These are phyloP conservation scores for Acridotheres tristis DNA, from an alignment of 2,797 vertebrate genomes.

Conservation along the genomic window DNA sequence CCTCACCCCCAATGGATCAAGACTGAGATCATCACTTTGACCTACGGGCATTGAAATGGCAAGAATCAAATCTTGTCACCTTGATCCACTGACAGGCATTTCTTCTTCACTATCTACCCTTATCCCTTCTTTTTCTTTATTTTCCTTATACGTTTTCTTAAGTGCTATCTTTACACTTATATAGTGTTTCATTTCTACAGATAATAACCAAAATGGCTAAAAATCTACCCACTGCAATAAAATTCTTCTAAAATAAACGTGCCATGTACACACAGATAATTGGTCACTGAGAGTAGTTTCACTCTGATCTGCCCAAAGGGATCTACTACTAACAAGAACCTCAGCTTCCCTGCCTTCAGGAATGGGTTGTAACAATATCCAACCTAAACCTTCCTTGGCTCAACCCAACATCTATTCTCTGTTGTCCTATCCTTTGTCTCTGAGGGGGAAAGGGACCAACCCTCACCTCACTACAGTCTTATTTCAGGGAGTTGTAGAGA, in stretches of 20 bases:
- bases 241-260: neutral
- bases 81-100: too few relatives aligned
- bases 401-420: neutral
- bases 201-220: neutral
- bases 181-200: neutral
- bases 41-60: fast-evolving
- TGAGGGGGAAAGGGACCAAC: neutral
- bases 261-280: neutral
- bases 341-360: neutral
- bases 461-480: too few relatives aligned
- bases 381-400: neutral
- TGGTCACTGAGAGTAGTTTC: neutral
- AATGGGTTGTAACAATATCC: neutral
- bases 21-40: neutral
- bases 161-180: neutral
- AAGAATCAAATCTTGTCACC: neutral
- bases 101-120: neutral
- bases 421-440: neutral
- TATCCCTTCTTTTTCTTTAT: neutral
- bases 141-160: neutral
- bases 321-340: neutral
- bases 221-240: neutral
- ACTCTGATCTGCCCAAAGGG: neutral
- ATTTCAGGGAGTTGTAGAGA: neutral
- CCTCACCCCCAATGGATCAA: neutral